Base-by-base conservation (phyloP, 1,140 invertebrate genomes). In the Drosophila kohkoa region DNA sequence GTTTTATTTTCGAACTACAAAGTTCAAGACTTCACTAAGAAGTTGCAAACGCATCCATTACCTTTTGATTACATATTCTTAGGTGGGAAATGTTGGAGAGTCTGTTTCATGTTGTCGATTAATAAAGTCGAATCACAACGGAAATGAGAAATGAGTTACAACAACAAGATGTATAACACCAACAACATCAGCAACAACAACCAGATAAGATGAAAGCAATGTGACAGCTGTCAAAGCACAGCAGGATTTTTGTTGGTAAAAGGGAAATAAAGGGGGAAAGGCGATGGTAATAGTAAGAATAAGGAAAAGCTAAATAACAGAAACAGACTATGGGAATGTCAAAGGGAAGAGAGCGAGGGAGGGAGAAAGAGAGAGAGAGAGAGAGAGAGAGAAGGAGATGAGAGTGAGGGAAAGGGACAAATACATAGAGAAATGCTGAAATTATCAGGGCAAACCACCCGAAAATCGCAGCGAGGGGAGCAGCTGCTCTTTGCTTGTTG, bases 181-280 rank as follows among this genome's bases (percentile, higher is more conserved):
- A n/a, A n/a, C n/a, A n/a, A n/a, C n/a, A n/a, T n/a, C n/a, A n/a
- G n/a, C 52, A 68, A 52, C 25, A 65, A 49, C 28, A 68, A 77
- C 64, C 25, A 67, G 68, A 71, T 71, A 77, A 77, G 69, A 62
- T 30, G 57, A 85, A 87, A 71, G 49, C 77, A 78, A 79, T 54
- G 75, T 75, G 85, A 88, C 85, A 88, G 85, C 85, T 88, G 85
- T 88, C 85, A 88, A 88, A 88, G 85, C 85, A 88, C 43, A 76
- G 25, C 35, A 60, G 35, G 20, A 59, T 62, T 62, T 43, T 32
- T 32, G 49, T 16, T 32, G 41, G 13, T 1, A 54, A 59, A 57
- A 54, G 6, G 43, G 46, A 25, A 25, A 4, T 25, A 25, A 25
- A 16, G 51, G 3, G 6, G 13, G 13, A n/a, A 70, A 8, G 11